These are phyloP conservation scores for Acipenser transmontanus DNA, from an alignment of 2,797 vertebrate genomes.

Conservation along the genomic window DNA sequence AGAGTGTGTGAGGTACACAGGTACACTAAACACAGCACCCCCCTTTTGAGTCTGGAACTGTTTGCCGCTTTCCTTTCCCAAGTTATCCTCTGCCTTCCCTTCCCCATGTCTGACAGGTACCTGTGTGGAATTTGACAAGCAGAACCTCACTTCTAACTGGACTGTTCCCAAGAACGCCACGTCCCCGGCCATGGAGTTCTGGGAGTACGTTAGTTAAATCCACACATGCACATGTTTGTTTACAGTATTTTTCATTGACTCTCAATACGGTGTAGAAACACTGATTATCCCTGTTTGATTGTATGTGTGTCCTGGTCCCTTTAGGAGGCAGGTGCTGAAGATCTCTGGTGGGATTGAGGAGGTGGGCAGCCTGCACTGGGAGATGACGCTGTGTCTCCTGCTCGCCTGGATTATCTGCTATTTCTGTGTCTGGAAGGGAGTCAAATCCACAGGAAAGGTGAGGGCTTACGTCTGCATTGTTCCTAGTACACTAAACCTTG, in stretches of 20 bases:
- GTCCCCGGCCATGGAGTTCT: neutral
- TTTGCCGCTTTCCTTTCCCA: neutral
- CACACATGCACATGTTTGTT: too few relatives aligned
- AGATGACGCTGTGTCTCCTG: conserved; percentile 2
- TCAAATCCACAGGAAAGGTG: conserved; percentile 8
- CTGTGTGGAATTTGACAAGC: neutral
- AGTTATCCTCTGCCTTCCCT: neutral
- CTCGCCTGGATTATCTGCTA: conserved; percentile 6
- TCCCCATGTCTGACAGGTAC: neutral
- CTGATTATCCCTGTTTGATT: too few relatives aligned
- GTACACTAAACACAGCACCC: too few relatives aligned
- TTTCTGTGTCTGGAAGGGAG: conserved; percentile 4
- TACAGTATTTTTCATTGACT: too few relatives aligned
- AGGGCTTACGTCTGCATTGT: too few relatives aligned
- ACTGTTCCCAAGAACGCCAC: neutral
- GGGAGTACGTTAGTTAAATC: neutral
- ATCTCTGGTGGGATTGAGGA: conserved; percentile 2
- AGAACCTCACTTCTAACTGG: conserved; percentile 1
- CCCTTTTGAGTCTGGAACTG: too few relatives aligned
- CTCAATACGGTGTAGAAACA: too few relatives aligned
- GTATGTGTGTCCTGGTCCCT: neutral
- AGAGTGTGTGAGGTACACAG: too few relatives aligned
- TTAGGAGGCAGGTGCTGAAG: neutral
- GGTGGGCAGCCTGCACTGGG: neutral
- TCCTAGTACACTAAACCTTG: too few relatives aligned